These are phyloP conservation scores for Nothoprocta pentlandii DNA, from an alignment of 2,113 vertebrate genomes.

Conservation along the genomic window DNA sequence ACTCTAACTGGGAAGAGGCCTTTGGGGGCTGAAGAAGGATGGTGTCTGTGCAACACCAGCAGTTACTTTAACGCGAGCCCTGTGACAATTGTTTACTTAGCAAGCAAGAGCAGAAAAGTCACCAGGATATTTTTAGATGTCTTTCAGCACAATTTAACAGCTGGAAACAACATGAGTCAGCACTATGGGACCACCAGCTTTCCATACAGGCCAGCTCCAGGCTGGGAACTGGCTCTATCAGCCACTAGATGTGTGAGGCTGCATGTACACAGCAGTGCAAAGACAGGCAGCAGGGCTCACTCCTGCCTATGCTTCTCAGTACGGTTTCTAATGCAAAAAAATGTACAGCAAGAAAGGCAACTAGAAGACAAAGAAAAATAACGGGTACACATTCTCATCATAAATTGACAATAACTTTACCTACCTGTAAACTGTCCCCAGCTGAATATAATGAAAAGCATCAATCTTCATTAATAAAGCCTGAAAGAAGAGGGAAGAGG, in stretches of 20 bases:
- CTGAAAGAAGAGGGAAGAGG: constrained; percentile 67
- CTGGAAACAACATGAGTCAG: constrained; percentile 66
- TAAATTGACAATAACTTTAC: constrained; percentile 49
- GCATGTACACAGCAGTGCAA: not conserved
- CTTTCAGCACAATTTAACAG: constrained; percentile 61
- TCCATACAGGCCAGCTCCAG: constrained; percentile 3
- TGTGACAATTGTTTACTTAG: not conserved
- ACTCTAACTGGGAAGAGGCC: not conserved
- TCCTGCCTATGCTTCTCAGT: not conserved
- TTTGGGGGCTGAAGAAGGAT: not conserved
- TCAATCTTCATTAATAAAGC: constrained; percentile 98
- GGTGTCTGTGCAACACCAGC: not conserved
- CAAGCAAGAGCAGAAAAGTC: constrained; percentile 16
- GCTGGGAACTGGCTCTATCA: not conserved
- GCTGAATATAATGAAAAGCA: constrained; percentile 97
- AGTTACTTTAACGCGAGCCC: not conserved
- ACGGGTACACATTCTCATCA: not conserved
- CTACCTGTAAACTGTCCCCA: constrained; percentile 85
- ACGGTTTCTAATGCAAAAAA: not conserved
- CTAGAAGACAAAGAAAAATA: not conserved
- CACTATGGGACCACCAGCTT: constrained; percentile 18
- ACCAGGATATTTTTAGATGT: constrained; percentile 62
- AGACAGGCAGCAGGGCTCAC: not conserved
- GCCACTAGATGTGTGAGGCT: not conserved
- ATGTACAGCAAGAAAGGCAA: not conserved